Conservation (phyloP, 1,140 invertebrate species). For the Chrysopa pallens region DNA sequence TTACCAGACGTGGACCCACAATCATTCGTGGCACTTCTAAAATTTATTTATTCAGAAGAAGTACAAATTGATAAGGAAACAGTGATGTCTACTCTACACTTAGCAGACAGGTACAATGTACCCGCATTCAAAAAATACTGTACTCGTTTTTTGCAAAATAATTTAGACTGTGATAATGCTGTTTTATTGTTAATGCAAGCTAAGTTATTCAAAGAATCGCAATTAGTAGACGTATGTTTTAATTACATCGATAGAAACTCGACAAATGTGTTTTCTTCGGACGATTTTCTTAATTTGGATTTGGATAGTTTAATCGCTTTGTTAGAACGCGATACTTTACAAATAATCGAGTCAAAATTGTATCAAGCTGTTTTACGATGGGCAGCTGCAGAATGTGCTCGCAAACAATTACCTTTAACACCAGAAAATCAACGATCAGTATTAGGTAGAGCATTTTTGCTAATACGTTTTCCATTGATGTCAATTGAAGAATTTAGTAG, state of each 20-base stretch:
- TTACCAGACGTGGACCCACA: conserved; percentile 70
- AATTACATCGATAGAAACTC: conserved; percentile 78
- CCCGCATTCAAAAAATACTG: conserved; percentile 66
- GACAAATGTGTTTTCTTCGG: conserved; percentile 54
- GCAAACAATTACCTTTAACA: conserved; percentile 43
- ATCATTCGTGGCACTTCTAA: conserved; percentile 49
- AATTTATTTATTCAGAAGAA: conserved; percentile 73
- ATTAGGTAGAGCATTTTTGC: conserved; percentile 43
- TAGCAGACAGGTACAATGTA: conserved; percentile 76
- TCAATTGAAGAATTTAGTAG: conserved; percentile 73
- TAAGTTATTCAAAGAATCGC: conserved; percentile 63
- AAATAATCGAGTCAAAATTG: conserved; percentile 64
- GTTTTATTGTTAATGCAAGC: conserved; percentile 24
- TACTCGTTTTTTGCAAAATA: conserved; percentile 66
- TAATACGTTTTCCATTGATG: conserved; percentile 76
- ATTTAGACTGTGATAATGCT: conserved; percentile 30
- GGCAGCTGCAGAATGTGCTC: conserved; percentile 61
- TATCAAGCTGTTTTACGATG: conserved; percentile 57
- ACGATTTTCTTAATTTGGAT: conserved; percentile 79
- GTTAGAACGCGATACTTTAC: conserved; percentile 63
- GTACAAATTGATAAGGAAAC: conserved; percentile 72
- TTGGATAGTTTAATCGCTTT: conserved; percentile 63
- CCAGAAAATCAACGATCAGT: conserved; percentile 52
- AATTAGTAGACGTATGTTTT: conserved; percentile 58
- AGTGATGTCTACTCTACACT: conserved; percentile 74